phyloP scores from a whole-genome alignment of 2,113 vertebrate species.

The Colossoma macropomum region DNA sequence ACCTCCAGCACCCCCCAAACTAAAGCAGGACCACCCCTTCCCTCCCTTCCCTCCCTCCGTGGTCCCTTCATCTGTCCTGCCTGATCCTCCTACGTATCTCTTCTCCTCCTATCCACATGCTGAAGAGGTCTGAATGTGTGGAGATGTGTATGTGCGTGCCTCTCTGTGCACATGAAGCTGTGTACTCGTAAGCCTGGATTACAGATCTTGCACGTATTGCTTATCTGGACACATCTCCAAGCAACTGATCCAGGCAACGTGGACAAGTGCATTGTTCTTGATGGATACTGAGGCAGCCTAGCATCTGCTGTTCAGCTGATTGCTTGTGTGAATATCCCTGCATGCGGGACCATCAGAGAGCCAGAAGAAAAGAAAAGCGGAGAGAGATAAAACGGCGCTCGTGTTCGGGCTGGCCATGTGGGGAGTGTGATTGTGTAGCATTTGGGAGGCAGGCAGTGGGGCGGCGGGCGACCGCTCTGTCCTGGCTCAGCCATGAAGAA shows the following conservation, averaged over 20 bases:
- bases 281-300: not conserved
- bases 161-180: constrained; percentile 33
- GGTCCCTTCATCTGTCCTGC: constrained; percentile 17
- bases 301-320: not conserved
- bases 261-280: constrained; percentile 7
- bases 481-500: constrained; percentile 85
- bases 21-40: constrained; percentile 38
- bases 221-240: constrained; percentile 21
- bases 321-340: not conserved
- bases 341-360: not conserved
- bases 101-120: constrained; percentile 26
- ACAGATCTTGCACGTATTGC: constrained; percentile 8
- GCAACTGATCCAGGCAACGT: not conserved
- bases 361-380: constrained; percentile 4
- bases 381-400: not conserved
- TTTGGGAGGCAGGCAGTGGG: constrained; percentile 3
- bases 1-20: constrained; percentile 28
- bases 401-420: constrained; percentile 1
- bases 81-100: constrained; percentile 41
- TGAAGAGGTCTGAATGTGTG: constrained; percentile 7
- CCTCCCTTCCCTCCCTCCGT: constrained; percentile 4
- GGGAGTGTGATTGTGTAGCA: not conserved
- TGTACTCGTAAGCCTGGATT: constrained; percentile 48
- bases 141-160: constrained; percentile 9
- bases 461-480: not conserved